These are phyloP conservation scores for Actinemys pallida DNA, from an alignment of 2,113 vertebrate species.

Conservation along the genomic window DNA sequence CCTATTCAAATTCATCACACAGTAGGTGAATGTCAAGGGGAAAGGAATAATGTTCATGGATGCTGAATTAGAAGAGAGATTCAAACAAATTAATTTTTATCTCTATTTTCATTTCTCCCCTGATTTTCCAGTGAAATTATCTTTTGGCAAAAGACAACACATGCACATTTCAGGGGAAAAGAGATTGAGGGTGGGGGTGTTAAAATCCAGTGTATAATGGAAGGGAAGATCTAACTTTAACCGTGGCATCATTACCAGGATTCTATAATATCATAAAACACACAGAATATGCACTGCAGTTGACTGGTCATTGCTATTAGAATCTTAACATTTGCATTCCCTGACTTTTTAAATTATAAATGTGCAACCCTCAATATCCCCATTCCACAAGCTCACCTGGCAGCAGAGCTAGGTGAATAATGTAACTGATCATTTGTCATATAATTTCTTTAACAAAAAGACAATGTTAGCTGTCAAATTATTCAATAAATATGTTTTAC, in stretches of 20 bases:
- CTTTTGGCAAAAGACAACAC: not conserved
- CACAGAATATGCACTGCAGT: accelerated
- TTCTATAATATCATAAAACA: accelerated
- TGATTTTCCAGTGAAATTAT: not conserved
- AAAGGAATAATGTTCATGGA: not conserved
- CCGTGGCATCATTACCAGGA: accelerated
- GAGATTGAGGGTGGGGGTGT: not conserved
- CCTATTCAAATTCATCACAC: conserved; percentile 37
- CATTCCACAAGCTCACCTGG: not conserved
- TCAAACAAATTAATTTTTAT: conserved; percentile 32
- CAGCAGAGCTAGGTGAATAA: not conserved
- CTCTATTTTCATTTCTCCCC: conserved; percentile 1
- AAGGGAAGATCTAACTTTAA: not conserved
- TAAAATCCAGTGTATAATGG: not conserved
- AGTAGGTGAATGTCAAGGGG: conserved; percentile 33
- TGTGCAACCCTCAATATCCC: not conserved
- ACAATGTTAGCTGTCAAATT: not conserved
- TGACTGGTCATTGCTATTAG: accelerated
- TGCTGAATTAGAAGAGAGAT: conserved; percentile 38
- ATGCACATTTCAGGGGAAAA: not conserved
- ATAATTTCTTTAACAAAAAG: not conserved
- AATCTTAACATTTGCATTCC: not conserved
- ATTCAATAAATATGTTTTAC: not conserved
- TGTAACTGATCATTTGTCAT: accelerated
- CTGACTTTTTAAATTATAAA: not conserved